phyloP scores from a whole-genome alignment of 2,888 invertebrate genomes.

The Clitarchus hookeri region DNA sequence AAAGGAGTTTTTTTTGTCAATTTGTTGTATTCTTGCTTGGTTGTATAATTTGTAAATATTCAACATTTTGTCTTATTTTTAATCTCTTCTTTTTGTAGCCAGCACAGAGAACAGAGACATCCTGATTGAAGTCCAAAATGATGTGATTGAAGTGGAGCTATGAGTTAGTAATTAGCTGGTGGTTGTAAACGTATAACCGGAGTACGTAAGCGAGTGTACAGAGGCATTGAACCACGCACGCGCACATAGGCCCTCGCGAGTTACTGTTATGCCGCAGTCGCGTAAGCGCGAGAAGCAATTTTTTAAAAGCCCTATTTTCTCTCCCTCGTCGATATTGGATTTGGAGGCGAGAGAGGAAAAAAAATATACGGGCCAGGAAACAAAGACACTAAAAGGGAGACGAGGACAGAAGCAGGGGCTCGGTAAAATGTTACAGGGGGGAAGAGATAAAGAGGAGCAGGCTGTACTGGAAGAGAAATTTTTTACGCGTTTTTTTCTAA shows the following conservation, averaged over 20 bases:
- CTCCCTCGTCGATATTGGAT: conserved; percentile 3
- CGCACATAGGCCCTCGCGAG: not conserved
- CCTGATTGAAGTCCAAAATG: too few relatives aligned
- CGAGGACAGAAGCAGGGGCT: not conserved
- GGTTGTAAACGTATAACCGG: too few relatives aligned
- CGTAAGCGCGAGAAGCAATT: not conserved
- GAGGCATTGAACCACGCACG: not conserved
- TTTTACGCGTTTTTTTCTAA: not conserved
- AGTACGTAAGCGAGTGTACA: too few relatives aligned
- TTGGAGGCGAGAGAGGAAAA: not conserved
- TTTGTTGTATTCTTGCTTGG: too few relatives aligned
- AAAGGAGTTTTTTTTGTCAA: too few relatives aligned
- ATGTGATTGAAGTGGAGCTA: too few relatives aligned
- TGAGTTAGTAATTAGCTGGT: too few relatives aligned
- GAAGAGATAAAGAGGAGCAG: not conserved
- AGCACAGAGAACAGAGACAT: too few relatives aligned
- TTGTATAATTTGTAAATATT: too few relatives aligned
- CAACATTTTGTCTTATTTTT: too few relatives aligned
- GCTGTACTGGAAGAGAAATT: not conserved
- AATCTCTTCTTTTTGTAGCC: too few relatives aligned
- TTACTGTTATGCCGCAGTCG: not conserved
- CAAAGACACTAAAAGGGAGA: not conserved
- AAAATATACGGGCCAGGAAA: not conserved
- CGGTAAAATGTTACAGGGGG: conserved; percentile 1
- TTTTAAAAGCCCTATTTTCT: not conserved